Conservation (phyloP, 2,797 vertebrate species). For the Artibeus lituratus region DNA sequence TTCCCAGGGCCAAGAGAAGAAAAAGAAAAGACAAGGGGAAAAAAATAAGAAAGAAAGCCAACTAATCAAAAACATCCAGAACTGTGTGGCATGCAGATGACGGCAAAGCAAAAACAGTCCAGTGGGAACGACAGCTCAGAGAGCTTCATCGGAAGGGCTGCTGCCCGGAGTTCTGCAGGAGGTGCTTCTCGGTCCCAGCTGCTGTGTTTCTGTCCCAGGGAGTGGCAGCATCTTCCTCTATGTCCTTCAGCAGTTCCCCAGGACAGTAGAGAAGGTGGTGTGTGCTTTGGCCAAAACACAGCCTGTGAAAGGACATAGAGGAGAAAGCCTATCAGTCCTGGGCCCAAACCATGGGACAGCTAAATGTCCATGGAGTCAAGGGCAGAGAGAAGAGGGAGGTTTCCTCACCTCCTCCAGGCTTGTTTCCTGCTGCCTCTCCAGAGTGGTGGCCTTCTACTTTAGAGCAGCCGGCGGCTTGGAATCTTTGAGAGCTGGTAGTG, state of each 20-base stretch:
- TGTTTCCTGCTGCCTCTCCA: not conserved
- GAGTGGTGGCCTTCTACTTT: not conserved
- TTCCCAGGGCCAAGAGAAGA: not conserved
- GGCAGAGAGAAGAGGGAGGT: not conserved
- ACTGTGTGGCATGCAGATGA: not conserved
- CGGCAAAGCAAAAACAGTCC: not conserved
- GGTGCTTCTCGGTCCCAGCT: not conserved
- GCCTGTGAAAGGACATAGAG: slow-evolving; percentile 42
- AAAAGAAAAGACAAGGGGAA: not conserved
- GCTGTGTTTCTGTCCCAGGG: not conserved
- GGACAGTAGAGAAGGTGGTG: not conserved
- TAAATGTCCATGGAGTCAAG: not conserved
- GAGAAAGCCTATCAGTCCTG: slow-evolving; percentile 34
- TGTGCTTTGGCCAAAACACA: not conserved
- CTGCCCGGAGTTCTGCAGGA: not conserved
- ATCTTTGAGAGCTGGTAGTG: not conserved
- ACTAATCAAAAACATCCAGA: not conserved
- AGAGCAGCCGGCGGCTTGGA: not conserved
- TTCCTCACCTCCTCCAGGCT: slow-evolving; percentile 60
- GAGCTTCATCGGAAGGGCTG: not conserved
- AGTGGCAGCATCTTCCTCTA: not conserved
- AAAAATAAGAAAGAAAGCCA: not conserved
- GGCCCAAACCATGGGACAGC: not conserved
- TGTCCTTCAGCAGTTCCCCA: not conserved
- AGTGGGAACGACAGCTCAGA: not conserved